Percentiles rank a stretch among this genome's conserved stretches.
phyloP scores from a whole-genome alignment of 2,797 vertebrate genomes.

The Onychomys arenicola region DNA sequence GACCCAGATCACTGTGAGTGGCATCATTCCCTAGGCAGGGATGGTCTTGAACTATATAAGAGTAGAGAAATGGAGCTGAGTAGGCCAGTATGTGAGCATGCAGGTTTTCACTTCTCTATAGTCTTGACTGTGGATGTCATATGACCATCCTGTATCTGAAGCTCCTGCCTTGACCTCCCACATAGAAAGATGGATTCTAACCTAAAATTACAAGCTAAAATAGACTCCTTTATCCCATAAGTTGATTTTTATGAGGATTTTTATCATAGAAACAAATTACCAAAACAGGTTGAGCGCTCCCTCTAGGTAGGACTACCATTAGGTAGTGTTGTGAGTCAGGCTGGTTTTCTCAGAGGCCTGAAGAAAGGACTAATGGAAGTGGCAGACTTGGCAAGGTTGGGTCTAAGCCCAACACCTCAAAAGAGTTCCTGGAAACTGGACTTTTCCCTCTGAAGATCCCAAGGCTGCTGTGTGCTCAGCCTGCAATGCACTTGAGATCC shows the following conservation, averaged over 20 bases:
- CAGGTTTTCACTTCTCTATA: neutral
- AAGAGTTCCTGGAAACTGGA: neutral
- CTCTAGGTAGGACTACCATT: accelerated
- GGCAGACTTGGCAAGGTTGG: neutral
- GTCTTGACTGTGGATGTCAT: neutral
- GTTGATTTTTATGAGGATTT: neutral
- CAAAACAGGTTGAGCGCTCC: neutral
- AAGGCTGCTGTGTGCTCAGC: neutral
- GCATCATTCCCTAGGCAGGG: neutral
- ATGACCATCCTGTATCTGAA: neutral
- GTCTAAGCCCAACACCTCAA: neutral
- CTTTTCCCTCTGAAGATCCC: neutral
- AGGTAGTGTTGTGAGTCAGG: neutral
- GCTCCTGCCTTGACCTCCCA: neutral
- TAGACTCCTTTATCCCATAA: neutral
- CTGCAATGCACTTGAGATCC: neutral
- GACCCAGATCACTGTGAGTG: neutral
- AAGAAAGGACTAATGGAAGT: neutral
- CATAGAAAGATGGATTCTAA: neutral
- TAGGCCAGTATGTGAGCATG: neutral
- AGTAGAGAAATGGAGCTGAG: neutral
- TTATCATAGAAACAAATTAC: neutral
- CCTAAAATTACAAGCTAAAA: neutral
- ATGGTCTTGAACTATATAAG: neutral
- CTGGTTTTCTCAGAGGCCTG: neutral